Conservation (phyloP, 1,140 invertebrate genomes). For the Achatina immaculata region DNA sequence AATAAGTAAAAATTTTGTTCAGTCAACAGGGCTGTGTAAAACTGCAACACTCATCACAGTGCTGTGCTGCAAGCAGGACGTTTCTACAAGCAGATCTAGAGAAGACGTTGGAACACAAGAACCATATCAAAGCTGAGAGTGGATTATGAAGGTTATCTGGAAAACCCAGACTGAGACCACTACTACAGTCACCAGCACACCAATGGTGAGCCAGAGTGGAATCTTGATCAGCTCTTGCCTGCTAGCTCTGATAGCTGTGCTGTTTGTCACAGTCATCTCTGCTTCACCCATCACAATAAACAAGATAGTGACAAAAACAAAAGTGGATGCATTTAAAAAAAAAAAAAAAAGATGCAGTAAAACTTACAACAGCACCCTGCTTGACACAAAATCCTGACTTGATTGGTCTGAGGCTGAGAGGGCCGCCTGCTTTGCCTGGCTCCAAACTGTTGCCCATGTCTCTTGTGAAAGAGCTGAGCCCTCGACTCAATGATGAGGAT, state of each 20-base stretch:
- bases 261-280: too few relatives aligned
- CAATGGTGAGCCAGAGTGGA: not conserved
- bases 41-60: too few relatives aligned
- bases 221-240: not conserved
- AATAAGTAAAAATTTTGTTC: too few relatives aligned
- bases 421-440: not conserved
- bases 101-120: too few relatives aligned
- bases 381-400: slow-evolving; percentile 42
- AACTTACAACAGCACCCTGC: slow-evolving; percentile 43
- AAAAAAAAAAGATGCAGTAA: not conserved
- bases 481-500: slow-evolving; percentile 22
- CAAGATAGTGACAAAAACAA: not conserved
- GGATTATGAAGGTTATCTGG: not conserved
- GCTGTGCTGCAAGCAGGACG: too few relatives aligned
- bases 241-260: too few relatives aligned
- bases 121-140: not conserved
- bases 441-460: slow-evolving; percentile 8
- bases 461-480: not conserved
- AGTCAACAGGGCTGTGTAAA: too few relatives aligned
- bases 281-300: too few relatives aligned
- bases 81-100: too few relatives aligned
- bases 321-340: not conserved
- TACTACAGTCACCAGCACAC: not conserved
- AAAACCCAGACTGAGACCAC: not conserved
- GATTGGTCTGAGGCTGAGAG: not conserved